These are phyloP conservation scores for Ganaspis sp. DNA, from an alignment of 1,140 invertebrate genomes.

Conservation along the genomic window DNA sequence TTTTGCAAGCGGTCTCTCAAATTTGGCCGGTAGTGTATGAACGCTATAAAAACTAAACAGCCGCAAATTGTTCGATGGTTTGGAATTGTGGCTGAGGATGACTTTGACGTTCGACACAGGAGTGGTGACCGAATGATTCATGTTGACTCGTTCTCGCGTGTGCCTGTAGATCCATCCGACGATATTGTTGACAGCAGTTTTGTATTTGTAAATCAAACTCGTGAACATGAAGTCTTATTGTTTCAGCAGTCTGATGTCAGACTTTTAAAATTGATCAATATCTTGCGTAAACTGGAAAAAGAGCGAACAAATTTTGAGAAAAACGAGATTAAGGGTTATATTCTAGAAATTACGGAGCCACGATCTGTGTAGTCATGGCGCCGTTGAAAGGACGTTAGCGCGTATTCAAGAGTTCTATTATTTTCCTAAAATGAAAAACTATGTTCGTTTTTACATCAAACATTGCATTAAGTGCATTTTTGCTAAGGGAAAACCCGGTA, in stretches of 20 bases:
- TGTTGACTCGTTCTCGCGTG: not conserved
- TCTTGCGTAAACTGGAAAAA: not conserved
- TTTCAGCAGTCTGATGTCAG: conserved; percentile 2
- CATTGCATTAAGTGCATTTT: conserved; percentile 36
- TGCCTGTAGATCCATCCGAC: not conserved
- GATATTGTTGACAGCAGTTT: not conserved
- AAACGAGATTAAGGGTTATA: not conserved
- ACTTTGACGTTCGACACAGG: conserved; percentile 8
- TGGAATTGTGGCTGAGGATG: not conserved
- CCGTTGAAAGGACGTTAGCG: not conserved
- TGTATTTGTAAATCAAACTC: not conserved
- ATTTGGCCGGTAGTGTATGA: too few relatives aligned
- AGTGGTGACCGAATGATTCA: not conserved
- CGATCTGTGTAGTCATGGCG: not conserved
- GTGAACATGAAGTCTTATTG: conserved; percentile 13
- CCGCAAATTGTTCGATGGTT: conserved; percentile 28
- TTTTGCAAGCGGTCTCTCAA: too few relatives aligned
- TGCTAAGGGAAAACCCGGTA: conserved; percentile 27
- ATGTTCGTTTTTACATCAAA: not conserved
- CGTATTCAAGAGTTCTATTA: conserved; percentile 10
- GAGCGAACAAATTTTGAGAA: not conserved
- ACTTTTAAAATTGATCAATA: not conserved
- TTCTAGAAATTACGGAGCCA: not conserved
- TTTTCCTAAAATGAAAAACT: conserved; percentile 12
- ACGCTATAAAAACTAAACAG: conserved; percentile 18